Evolutionary conservation across 2,888 invertebrate genomes (phyloP).

Genomic region (Agrotis puta): DNA sequence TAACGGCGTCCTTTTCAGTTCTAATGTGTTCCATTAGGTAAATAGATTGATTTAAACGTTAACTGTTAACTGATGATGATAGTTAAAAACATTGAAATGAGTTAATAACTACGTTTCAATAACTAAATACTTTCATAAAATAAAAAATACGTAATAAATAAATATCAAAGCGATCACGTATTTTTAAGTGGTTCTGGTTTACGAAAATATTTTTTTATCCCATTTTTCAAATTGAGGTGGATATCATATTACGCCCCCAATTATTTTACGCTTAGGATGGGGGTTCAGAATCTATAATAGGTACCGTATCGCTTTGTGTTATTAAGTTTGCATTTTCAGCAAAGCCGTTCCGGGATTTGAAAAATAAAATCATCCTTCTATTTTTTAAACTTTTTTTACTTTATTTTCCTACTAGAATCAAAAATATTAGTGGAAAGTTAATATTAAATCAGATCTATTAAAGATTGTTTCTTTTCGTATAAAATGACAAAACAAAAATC

Average conservation of each 20-base stretch:
- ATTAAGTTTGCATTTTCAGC: constrained; percentile 35
- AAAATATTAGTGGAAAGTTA: too few species aligned
- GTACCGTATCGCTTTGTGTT: constrained; percentile 14
- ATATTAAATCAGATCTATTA: too few species aligned
- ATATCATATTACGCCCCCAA: constrained; percentile 32
- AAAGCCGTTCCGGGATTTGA: constrained; percentile 19
- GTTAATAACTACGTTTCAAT: neutral
- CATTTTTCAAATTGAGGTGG: constrained; percentile 13
- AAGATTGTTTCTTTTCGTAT: too few species aligned
- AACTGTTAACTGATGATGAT: neutral
- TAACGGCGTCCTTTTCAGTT: constrained; percentile 55
- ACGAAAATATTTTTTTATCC: neutral
- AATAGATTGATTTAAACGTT: constrained; percentile 24
- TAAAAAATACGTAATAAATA: neutral
- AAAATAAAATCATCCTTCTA: constrained; percentile 10
- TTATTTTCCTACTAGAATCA: too few species aligned
- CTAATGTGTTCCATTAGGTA: constrained; percentile 59
- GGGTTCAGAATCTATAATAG: constrained; percentile 36
- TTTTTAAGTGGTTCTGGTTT: constrained; percentile 6
- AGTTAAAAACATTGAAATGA: neutral
- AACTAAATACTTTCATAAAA: neutral
- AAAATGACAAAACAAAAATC: too few species aligned
- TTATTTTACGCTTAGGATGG: constrained; percentile 47
- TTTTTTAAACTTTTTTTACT: too few species aligned
- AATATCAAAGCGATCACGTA: constrained; percentile 8